phyloP scores from a whole-genome alignment of 2,113 vertebrate species.

The Salvelinus alpinus region DNA sequence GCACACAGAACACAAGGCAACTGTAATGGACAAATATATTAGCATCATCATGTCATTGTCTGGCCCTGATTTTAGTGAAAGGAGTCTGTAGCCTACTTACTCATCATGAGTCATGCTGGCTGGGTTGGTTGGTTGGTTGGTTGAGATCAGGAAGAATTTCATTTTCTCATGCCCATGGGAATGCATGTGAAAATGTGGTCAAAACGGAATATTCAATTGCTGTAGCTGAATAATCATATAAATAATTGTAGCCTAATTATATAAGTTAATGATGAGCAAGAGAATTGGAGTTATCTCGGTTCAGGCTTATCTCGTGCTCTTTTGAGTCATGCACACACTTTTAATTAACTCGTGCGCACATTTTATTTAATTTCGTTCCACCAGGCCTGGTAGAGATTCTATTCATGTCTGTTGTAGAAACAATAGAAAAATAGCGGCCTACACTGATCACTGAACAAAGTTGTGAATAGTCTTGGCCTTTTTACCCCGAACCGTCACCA shows the following conservation, averaged over 20 bases:
- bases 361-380: background rate
- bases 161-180: too few species aligned
- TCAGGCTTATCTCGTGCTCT: background rate
- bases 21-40: background rate
- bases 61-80: background rate
- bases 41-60: background rate
- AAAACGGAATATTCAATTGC: too few species aligned
- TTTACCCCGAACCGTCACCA: slow-evolving; percentile 67
- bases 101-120: background rate
- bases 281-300: background rate
- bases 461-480: slow-evolving; percentile 72
- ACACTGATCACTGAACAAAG: slow-evolving; percentile 54
- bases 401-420: background rate
- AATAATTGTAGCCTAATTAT: too few species aligned
- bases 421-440: slow-evolving; percentile 11
- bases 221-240: too few species aligned
- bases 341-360: background rate
- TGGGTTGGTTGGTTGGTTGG: too few species aligned
- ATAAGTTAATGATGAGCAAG: background rate
- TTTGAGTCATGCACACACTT: background rate
- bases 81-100: background rate
- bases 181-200: too few species aligned
- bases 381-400: background rate
- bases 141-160: too few species aligned
- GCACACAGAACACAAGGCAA: background rate